Conservation (phyloP, 2,888 invertebrate genomes). For the Philonicus albiceps region DNA sequence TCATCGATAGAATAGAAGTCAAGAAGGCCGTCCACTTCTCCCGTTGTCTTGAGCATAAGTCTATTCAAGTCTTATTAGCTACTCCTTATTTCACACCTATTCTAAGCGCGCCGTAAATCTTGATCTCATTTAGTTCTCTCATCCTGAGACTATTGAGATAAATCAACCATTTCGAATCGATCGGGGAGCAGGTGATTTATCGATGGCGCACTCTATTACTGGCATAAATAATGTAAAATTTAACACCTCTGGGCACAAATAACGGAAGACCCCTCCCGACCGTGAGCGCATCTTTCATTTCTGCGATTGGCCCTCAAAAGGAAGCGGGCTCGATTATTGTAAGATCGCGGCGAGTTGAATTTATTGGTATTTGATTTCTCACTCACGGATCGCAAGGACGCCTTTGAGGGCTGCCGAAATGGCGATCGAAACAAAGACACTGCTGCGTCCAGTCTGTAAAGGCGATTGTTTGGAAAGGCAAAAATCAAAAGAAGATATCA, state of each 20-base stretch:
- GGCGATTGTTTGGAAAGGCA: slow-evolving; percentile 22
- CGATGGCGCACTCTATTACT: slow-evolving; percentile 35
- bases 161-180: slow-evolving; percentile 25
- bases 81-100: slow-evolving; percentile 28
- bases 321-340: not conserved
- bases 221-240: slow-evolving; percentile 39
- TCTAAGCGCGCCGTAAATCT: slow-evolving; percentile 7
- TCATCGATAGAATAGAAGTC: not conserved
- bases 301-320: slow-evolving; percentile 11
- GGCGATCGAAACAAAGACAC: not conserved
- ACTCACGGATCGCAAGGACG: slow-evolving; percentile 5
- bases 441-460: not conserved
- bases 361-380: slow-evolving; percentile 36
- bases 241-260: slow-evolving; percentile 29
- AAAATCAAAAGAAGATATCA: slow-evolving; percentile 38
- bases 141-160: slow-evolving; percentile 26
- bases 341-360: slow-evolving; percentile 13
- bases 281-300: not conserved
- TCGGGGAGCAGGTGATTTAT: slow-evolving; percentile 29
- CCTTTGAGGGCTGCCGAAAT: slow-evolving; percentile 16
- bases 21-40: not conserved
- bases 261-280: not conserved
- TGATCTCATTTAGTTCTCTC: slow-evolving; percentile 27
- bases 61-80: slow-evolving; percentile 30
- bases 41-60: not conserved